Evolutionary conservation across 2,113 vertebrate species (phyloP).

Genomic region (Andinoacara biseriatus): DNA sequence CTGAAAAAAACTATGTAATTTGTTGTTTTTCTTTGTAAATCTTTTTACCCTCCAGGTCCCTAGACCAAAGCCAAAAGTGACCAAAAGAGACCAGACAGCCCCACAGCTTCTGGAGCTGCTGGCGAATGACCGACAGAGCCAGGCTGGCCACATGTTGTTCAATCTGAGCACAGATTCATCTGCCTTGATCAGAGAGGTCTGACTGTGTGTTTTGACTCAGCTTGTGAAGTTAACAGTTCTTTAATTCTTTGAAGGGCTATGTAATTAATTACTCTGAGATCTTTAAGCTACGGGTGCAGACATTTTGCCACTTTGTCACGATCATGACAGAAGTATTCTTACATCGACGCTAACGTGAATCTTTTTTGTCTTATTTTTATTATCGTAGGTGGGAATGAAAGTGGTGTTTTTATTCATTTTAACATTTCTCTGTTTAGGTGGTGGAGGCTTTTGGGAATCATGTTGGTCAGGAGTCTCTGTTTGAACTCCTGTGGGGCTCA

Average conservation of each 20-base stretch:
- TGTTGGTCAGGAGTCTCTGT: conserved; percentile 84
- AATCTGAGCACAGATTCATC: conserved; percentile 85
- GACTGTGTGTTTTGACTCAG: background rate
- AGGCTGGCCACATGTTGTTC: conserved; percentile 94
- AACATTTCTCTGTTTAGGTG: conserved; percentile 65
- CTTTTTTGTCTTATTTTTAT: background rate
- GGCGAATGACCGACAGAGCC: conserved; percentile 92
- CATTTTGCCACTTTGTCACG: too few species aligned
- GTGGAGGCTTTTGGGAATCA: conserved; percentile 92
- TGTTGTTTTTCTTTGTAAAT: background rate
- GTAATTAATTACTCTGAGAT: background rate
- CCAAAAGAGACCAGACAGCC: conserved; percentile 84
- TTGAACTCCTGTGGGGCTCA: conserved; percentile 85
- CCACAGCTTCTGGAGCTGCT: conserved; percentile 86
- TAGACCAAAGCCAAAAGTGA: conserved; percentile 88
- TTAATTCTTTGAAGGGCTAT: background rate
- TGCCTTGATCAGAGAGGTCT: conserved; percentile 85
- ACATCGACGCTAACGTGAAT: background rate
- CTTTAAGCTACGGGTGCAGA: too few species aligned
- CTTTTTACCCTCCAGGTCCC: conserved; percentile 79
- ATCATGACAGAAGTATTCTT: background rate
- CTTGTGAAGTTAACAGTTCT: background rate
- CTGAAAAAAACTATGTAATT: background rate
- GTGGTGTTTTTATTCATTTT: background rate
- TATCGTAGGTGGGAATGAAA: background rate